These are phyloP conservation scores for Lucilia sericata DNA, from an alignment of 1,140 invertebrate genomes.

Conservation along the genomic window DNA sequence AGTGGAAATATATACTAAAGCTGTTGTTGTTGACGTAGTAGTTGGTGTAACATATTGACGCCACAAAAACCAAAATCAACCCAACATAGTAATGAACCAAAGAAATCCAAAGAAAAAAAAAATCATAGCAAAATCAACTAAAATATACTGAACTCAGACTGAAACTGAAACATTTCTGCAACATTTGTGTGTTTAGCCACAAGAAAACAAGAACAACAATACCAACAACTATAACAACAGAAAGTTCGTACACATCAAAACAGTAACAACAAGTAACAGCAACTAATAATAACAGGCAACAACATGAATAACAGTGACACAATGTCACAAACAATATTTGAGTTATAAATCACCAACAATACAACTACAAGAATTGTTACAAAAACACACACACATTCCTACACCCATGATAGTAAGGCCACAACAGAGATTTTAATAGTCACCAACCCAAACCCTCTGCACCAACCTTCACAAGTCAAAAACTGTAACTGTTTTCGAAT, in stretches of 20 bases:
- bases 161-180: neutral
- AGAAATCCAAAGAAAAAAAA: too few relatives aligned
- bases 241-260: neutral
- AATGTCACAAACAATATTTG: conserved; percentile 24
- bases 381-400: neutral
- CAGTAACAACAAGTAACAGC: neutral
- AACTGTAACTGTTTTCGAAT: too few relatives aligned
- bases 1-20: too few relatives aligned
- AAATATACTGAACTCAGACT: too few relatives aligned
- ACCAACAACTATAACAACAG: neutral
- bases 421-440: neutral
- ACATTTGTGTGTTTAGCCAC: conserved; percentile 20
- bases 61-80: neutral
- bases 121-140: neutral
- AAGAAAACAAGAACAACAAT: neutral
- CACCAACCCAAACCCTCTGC: neutral
- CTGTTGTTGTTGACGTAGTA: too few relatives aligned
- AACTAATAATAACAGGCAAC: conserved; percentile 17
- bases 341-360: conserved; percentile 18
- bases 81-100: neutral
- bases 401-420: neutral
- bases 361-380: neutral
- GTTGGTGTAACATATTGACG: neutral
- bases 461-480: too few relatives aligned
- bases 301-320: conserved; percentile 19